Conservation (phyloP, 30 jellyfish, hydroid and myxozoan genomes). For the Cassiopea xamachana region DNA sequence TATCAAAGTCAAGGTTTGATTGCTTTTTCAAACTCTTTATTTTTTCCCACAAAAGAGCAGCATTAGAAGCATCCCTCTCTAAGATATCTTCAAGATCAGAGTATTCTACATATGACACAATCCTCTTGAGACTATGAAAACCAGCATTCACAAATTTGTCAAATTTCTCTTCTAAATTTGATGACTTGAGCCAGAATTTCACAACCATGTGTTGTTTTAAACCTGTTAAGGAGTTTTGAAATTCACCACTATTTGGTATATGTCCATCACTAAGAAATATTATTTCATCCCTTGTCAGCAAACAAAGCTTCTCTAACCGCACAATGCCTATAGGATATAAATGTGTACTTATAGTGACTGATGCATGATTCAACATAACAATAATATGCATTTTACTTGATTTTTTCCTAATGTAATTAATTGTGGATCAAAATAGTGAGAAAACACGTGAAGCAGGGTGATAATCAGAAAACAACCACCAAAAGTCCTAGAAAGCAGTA, state of each 20-base stretch:
- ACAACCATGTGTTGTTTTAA: slow-evolving; percentile 19
- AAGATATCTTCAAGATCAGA: background rate
- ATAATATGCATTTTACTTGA: too few relatives aligned
- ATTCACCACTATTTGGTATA: background rate
- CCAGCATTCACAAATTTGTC: slow-evolving; percentile 28
- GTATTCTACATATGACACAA: slow-evolving; percentile 3
- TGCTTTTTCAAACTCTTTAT: slow-evolving; percentile 11
- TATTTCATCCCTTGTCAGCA: slow-evolving; percentile 58
- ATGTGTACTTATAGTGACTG: background rate
- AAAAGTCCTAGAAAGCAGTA: background rate
- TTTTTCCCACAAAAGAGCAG: slow-evolving; percentile 24
- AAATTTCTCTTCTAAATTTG: background rate
- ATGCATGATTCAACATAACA: background rate
- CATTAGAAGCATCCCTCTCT: background rate
- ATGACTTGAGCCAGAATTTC: slow-evolving; percentile 37
- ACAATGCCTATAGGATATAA: slow-evolving; percentile 19
- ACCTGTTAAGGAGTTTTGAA: background rate
- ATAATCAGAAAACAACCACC: background rate
- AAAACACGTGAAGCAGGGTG: background rate
- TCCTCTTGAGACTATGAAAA: slow-evolving; percentile 4
- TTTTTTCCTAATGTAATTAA: too few relatives aligned
- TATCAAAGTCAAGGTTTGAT: slow-evolving; percentile 23
- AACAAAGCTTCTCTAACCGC: slow-evolving; percentile 25
- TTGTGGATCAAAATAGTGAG: background rate
- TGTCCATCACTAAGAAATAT: slow-evolving; percentile 21